These are phyloP conservation scores for Thomomys bottae DNA, from an alignment of 2,113 vertebrate species.

Conservation along the genomic window DNA sequence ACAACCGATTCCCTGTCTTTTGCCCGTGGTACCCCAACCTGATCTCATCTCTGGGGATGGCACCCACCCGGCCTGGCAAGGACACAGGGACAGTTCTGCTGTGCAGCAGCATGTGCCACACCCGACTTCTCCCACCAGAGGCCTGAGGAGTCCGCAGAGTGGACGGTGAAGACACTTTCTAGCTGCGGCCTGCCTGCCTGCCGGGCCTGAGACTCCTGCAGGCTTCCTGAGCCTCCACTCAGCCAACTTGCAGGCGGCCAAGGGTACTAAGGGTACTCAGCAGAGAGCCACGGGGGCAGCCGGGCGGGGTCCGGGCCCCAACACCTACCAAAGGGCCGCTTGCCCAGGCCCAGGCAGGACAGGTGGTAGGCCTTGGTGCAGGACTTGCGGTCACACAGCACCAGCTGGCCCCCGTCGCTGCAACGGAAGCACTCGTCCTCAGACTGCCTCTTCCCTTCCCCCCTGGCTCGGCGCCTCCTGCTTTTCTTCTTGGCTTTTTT, in stretches of 20 bases:
- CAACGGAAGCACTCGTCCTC: slow-evolving; percentile 99
- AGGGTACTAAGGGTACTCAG: too few relatives aligned
- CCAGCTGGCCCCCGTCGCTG: slow-evolving; percentile 95
- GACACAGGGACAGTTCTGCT: background rate
- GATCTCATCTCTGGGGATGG: background rate
- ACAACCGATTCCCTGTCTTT: background rate
- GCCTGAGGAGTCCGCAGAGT: too few relatives aligned
- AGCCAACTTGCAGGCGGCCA: too few relatives aligned
- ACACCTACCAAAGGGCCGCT: slow-evolving; percentile 95
- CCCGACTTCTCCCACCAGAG: too few relatives aligned
- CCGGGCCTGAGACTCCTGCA: background rate
- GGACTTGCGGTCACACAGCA: slow-evolving; percentile 94
- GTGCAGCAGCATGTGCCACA: too few relatives aligned
- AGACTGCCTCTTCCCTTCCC: slow-evolving; percentile 90
- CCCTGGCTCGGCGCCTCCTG: slow-evolving; percentile 83
- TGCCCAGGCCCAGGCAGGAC: slow-evolving; percentile 94
- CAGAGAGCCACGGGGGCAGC: background rate
- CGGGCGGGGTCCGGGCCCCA: too few relatives aligned
- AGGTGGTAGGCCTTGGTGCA: slow-evolving; percentile 99
- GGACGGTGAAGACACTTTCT: too few relatives aligned
- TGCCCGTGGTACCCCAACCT: background rate
- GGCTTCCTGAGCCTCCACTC: background rate
- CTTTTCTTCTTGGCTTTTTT: slow-evolving; percentile 92
- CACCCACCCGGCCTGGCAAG: background rate
- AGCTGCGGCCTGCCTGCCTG: background rate